Percentiles rank a stretch among this genome's conserved stretches.
Evolutionary conservation across 2,888 invertebrate species (phyloP).

Genomic region (Gymnoscelis rufifasciata): DNA sequence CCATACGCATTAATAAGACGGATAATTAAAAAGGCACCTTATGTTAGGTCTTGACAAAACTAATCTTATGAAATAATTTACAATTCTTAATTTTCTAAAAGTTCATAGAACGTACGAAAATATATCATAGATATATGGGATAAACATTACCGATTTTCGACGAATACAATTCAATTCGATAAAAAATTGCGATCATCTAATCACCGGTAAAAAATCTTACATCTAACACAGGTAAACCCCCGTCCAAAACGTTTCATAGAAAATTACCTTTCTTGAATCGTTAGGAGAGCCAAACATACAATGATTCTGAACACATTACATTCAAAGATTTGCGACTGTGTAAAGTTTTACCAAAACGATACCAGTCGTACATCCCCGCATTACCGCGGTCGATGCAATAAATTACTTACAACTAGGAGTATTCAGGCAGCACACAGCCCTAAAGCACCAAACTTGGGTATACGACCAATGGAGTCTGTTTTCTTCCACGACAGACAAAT

Average conservation of each 20-base stretch:
- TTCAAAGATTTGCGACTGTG: slow-evolving; percentile 51
- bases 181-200: slow-evolving; percentile 43
- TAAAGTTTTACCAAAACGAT: slow-evolving; percentile 61
- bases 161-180: slow-evolving; percentile 37
- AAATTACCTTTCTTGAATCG: slow-evolving; percentile 79
- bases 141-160: slow-evolving; percentile 86
- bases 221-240: slow-evolving; percentile 53
- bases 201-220: slow-evolving; percentile 69
- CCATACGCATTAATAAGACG: too few species aligned
- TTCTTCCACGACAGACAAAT: neutral
- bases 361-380: slow-evolving; percentile 57
- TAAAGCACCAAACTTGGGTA: neutral
- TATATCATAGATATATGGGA: slow-evolving; percentile 99
- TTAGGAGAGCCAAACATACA: slow-evolving; percentile 67
- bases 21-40: neutral
- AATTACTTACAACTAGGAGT: slow-evolving; percentile 41
- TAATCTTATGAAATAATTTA: slow-evolving; percentile 46
- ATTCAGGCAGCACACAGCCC: slow-evolving; percentile 18
- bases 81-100: slow-evolving; percentile 60
- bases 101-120: slow-evolving; percentile 98
- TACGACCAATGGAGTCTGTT: neutral
- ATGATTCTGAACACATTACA: slow-evolving; percentile 42
- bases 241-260: slow-evolving; percentile 72
- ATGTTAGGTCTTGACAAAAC: slow-evolving; percentile 4
- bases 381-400: slow-evolving; percentile 69